Conservation (phyloP, 1,140 invertebrate species). For the Delia radicum region DNA sequence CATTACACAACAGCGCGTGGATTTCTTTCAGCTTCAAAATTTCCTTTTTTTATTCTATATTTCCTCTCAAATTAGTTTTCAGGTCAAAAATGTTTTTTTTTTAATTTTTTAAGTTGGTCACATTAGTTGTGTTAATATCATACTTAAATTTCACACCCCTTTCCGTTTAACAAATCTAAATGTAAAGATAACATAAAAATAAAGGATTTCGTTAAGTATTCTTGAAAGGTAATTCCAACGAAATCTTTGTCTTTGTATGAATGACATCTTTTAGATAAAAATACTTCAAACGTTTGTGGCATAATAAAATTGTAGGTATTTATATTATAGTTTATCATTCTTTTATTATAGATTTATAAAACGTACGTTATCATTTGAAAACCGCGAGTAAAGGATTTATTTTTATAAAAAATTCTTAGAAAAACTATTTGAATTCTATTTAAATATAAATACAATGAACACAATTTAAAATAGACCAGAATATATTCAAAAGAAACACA, state of each 20-base stretch:
- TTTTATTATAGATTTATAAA: no score
- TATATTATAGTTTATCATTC: no score
- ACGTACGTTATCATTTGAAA: neutral
- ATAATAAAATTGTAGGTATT: neutral
- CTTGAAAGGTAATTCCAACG: neutral
- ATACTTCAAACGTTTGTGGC: neutral
- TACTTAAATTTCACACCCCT: neutral
- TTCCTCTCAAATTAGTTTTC: no score
- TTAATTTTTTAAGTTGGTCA: no score
- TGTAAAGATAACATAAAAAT: neutral
- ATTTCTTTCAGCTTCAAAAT: no score
- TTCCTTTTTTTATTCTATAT: no score
- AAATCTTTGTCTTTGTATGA: neutral
- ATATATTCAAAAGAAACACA: no score
- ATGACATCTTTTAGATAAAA: neutral
- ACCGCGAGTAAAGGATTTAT: neutral
- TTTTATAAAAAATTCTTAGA: neutral
- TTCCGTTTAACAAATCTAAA: neutral
- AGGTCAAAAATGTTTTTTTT: no score
- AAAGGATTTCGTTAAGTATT: neutral
- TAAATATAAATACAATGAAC: neutral
- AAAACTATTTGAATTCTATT: neutral
- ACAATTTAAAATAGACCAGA: neutral
- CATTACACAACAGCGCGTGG: no score
- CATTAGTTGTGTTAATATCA: neutral